A percentile compares a stretch with the other conserved stretches of the same genome.
Conservation (phyloP, 1,140 invertebrate genomes). For the Paramacrobiotus metropolitanus region DNA sequence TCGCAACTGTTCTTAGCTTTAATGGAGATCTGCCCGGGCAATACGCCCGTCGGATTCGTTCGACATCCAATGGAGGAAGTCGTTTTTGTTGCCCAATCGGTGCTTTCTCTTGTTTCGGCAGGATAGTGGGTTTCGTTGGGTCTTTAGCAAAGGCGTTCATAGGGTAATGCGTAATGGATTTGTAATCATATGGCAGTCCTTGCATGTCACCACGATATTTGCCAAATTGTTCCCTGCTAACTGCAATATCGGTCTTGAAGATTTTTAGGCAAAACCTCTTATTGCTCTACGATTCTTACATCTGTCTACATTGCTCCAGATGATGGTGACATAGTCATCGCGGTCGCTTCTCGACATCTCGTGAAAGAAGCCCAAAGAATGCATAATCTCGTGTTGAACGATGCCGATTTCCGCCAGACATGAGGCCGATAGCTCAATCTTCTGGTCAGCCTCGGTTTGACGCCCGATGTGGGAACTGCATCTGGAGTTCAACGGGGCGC, state of each 20-base stretch:
- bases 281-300: conserved; percentile 17
- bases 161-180: not conserved
- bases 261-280: not conserved
- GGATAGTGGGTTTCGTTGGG: conserved; percentile 33
- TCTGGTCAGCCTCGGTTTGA: no score
- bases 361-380: conserved; percentile 37
- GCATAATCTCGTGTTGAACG: conserved; percentile 20
- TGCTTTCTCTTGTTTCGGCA: conserved; percentile 27
- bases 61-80: conserved; percentile 37
- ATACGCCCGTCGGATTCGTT: conserved; percentile 43
- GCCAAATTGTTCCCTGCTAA: not conserved
- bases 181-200: not conserved
- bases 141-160: not conserved
- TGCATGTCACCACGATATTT: not conserved
- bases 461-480: no score
- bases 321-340: conserved; percentile 32
- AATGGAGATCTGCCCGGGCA: no score
- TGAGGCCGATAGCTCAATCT: no score
- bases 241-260: not conserved
- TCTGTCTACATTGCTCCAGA: conserved; percentile 30
- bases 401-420: no score
- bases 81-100: conserved; percentile 33
- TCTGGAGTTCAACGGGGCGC: no score
- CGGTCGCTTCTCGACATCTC: conserved; percentile 36
- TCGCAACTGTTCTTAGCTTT: no score